These are phyloP conservation scores for Ectemnius lituratus DNA, from an alignment of 2,888 invertebrate species.

Conservation along the genomic window DNA sequence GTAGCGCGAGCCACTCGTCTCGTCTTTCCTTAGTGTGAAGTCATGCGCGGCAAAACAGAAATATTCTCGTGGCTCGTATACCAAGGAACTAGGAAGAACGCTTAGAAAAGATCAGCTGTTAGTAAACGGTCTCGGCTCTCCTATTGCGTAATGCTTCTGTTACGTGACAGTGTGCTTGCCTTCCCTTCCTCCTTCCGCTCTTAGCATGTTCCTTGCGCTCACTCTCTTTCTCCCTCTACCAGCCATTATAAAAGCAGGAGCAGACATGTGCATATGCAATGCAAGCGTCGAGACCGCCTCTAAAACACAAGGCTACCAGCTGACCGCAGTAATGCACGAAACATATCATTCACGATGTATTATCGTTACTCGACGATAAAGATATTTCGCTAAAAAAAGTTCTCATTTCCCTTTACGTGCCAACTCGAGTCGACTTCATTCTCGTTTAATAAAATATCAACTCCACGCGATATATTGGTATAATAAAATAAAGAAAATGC, in stretches of 20 bases:
- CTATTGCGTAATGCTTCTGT: slow-evolving; percentile 55
- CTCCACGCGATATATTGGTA: too few species aligned
- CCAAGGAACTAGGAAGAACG: slow-evolving; percentile 1
- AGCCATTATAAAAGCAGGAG: too few species aligned
- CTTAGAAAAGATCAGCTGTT: slow-evolving; percentile 60
- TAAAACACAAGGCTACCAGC: slow-evolving; percentile 58
- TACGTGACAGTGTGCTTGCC: slow-evolving; percentile 53
- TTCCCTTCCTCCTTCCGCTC: slow-evolving; percentile 50
- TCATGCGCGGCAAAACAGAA: too few species aligned
- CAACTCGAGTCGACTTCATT: neutral
- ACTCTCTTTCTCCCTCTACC: too few species aligned
- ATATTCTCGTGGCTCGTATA: neutral
- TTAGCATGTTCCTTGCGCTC: slow-evolving; percentile 21
- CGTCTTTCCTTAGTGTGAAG: too few species aligned
- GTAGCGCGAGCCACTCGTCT: too few species aligned
- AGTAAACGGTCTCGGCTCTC: slow-evolving; percentile 35
- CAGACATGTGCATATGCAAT: slow-evolving; percentile 13
- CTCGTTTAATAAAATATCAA: too few species aligned
- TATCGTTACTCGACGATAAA: too few species aligned
- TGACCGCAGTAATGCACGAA: slow-evolving; percentile 34
- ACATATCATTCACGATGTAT: neutral
- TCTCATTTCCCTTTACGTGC: neutral
- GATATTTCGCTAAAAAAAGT: too few species aligned
- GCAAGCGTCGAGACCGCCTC: slow-evolving; percentile 29
- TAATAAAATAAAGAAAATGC: too few species aligned